Evolutionary conservation across 2,888 invertebrate species (phyloP), one percentile per base, ranked within the genome.

Genomic region (Folsomia manolachei): DNA sequence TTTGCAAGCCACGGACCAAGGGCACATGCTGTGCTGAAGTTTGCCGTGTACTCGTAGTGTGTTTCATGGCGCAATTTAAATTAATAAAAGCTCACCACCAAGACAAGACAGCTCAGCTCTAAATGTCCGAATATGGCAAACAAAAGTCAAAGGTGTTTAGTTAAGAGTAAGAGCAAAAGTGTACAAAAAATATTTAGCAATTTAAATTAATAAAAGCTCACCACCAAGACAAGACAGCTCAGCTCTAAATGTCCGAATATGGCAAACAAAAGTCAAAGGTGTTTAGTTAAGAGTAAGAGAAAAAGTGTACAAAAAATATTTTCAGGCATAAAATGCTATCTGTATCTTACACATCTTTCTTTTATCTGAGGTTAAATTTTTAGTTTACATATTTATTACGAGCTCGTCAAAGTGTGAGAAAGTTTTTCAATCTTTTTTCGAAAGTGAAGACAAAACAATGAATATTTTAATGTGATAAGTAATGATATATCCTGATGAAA

Each of bases 1-100:
- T 39, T 39, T 39, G n/a, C n/a, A n/a, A n/a, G n/a, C n/a, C n/a
- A n/a, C n/a, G n/a, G n/a, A n/a, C n/a, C n/a, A n/a, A 39, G 9
- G 11, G 66, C 66, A 66, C 66, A 66, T 66, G 66, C 66, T 66
- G 66, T 2, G 64, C 4, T 60, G 7, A 18, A 52, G 39, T 39
- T 39, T 39, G 39, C 39, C 14, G n/a, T n/a, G n/a, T n/a, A n/a
- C 39, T 39, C 39, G 39, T 39, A 14, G 39, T 39, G 39, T 39
- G 39, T 39, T 39, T 9, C 4, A 39, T 60, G 60, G 60, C n/a
- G 60, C 60, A 60, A 60, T 39, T 39, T 39, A 39, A 39, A 39
- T 39, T 39, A 39, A 39, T 39, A 4, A 39, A 39, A 14, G 7
- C 39, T 39, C 14, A 9, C 39, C 39, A 39, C n/a, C n/a, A 39